phyloP scores from a whole-genome alignment of 2,797 vertebrate species.

The Darevskia mixta region DNA sequence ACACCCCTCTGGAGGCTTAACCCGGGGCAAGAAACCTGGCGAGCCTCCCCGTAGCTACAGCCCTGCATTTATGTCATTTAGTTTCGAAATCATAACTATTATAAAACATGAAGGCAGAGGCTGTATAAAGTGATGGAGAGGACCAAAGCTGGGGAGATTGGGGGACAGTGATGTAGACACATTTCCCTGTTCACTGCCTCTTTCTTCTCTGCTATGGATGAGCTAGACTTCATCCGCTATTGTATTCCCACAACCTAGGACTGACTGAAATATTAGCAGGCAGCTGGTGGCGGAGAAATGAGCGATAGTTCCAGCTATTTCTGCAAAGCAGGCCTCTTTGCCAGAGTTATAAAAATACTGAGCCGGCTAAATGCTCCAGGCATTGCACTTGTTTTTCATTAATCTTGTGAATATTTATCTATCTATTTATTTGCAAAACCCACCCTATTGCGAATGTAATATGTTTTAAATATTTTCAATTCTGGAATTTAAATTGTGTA shows the following conservation, averaged over 20 bases:
- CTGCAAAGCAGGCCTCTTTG: background rate
- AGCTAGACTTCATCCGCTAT: background rate
- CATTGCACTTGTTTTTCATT: background rate
- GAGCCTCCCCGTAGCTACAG: too few relatives aligned
- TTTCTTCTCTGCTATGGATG: background rate
- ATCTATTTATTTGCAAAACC: too few relatives aligned
- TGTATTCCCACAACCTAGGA: background rate
- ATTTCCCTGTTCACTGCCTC: background rate
- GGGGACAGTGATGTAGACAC: background rate
- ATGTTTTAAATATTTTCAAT: too few relatives aligned
- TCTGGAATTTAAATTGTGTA: too few relatives aligned
- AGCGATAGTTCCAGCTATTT: background rate
- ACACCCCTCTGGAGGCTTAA: too few relatives aligned
- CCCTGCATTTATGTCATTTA: background rate
- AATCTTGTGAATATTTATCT: too few relatives aligned
- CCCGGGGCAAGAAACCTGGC: too few relatives aligned
- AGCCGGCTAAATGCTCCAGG: background rate
- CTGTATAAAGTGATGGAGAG: background rate
- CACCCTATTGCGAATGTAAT: too few relatives aligned
- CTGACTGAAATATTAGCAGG: background rate
- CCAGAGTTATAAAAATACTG: background rate
- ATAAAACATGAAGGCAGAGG: accelerated
- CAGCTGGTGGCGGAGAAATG: background rate
- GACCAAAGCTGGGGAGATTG: background rate
- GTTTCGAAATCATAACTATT: background rate